phyloP scores from a whole-genome alignment of 2,113 vertebrate species.

The Choloepus hoffmanni region DNA sequence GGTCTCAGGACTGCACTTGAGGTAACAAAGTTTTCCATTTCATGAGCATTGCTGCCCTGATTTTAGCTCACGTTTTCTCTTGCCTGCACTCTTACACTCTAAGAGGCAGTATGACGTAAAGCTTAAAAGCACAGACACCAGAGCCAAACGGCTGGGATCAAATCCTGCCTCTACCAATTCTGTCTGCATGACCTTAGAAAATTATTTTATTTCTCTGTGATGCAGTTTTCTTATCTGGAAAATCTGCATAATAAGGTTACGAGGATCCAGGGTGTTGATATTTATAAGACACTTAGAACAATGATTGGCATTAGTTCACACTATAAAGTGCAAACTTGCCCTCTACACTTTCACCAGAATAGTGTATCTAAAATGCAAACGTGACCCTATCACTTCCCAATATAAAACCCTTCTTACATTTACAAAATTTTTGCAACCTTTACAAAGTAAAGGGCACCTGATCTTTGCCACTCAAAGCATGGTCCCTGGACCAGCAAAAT shows the following conservation, averaged over 20 bases:
- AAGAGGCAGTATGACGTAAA: background rate
- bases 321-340: background rate
- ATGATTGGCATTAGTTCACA: background rate
- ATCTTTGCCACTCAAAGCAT: background rate
- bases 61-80: background rate
- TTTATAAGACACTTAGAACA: background rate
- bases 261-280: background rate
- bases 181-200: background rate
- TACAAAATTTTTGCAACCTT: background rate
- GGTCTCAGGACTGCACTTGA: background rate
- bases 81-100: background rate
- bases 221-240: background rate
- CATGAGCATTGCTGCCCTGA: background rate
- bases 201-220: background rate
- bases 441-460: background rate
- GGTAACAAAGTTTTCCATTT: background rate
- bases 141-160: background rate
- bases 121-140: background rate
- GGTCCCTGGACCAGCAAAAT: no score
- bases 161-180: background rate
- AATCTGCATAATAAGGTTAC: background rate
- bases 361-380: slow-evolving; percentile 8
- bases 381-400: background rate
- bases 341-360: background rate
- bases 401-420: background rate